Base-by-base conservation (phyloP, 2,888 invertebrate genomes). In the Theretra japonica region DNA sequence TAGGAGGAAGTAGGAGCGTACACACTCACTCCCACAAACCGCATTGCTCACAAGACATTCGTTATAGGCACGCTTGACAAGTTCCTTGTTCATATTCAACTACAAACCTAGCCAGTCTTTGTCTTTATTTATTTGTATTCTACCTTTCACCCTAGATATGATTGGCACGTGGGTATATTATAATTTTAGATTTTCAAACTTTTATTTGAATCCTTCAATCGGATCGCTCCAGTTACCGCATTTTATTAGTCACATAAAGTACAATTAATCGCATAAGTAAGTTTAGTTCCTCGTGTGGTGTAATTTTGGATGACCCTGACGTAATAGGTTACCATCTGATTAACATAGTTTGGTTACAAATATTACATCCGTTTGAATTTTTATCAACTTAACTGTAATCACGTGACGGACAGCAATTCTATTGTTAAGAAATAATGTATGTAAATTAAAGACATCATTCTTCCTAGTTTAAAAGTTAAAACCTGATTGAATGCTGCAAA, bases 1-100 rank as follows among this genome's bases (percentile, higher is more conserved):
- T 85, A 90, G 88, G 83, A 91, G 90, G 89, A 90, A 90, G 87
- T 88, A 82, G 83, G 83, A 85, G 82, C 74, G 73, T 73, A 73
- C 73, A 72, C 73, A 73, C 75, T 73, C 71, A 74, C 76, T 75
- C 74, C 76, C 70, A 74, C 73, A 58, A 33, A 71, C 56, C 56
- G 56, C 28, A 65, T 50, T 50, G 60, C 48, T 56, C 23, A 71
- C 56, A 71, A 23, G 70, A 56, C 57, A 58, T 56, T 33, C 33
- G 17, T 60, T 30, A 30, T 48, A 23, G 30, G 19, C 28, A 28
- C 59, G 59, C 59, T 15, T 60, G 59, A 60, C 59, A 60, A 58
- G 59, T 60, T 25, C 59, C 28, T 60, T 5, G 30, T 60, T 19
- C 17, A 58, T 58, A 25, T 58, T 23, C 25, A 25, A 17, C 68